These are phyloP conservation scores for Boloria selene DNA, from an alignment of 2,888 invertebrate species.

Conservation along the genomic window DNA sequence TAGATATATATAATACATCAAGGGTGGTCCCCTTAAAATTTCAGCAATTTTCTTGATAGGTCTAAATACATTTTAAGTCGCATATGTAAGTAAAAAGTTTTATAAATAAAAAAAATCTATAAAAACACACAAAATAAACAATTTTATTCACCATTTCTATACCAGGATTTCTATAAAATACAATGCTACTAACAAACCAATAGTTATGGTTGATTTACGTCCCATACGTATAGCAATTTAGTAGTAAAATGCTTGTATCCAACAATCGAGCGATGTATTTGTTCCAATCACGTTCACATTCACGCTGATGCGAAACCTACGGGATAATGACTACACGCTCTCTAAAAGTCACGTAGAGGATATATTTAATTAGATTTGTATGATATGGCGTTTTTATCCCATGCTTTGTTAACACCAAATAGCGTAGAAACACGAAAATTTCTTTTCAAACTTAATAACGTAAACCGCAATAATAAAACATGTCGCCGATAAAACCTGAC, in stretches of 20 bases:
- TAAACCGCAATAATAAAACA: background rate
- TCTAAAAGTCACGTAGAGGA: slow-evolving; percentile 65
- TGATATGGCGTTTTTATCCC: slow-evolving; percentile 16
- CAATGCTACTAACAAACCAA: slow-evolving; percentile 1
- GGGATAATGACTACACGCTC: slow-evolving; percentile 55
- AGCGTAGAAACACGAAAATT: background rate
- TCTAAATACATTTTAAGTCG: too few species aligned
- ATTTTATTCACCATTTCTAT: too few species aligned
- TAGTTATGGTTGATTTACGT: slow-evolving; percentile 31
- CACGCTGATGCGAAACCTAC: slow-evolving; percentile 54
- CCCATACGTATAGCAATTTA: slow-evolving; percentile 40
- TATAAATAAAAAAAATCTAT: too few species aligned
- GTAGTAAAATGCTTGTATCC: slow-evolving; percentile 23
- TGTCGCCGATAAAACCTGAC: background rate
- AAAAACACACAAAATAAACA: too few species aligned
- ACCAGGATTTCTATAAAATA: too few species aligned
- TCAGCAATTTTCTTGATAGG: too few species aligned
- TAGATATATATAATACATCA: too few species aligned
- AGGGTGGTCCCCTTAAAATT: too few species aligned
- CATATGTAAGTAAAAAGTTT: too few species aligned
- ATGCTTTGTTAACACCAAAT: slow-evolving; percentile 7
- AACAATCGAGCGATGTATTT: slow-evolving; percentile 45
- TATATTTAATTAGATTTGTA: slow-evolving; percentile 43
- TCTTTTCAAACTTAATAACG: slow-evolving; percentile 1
- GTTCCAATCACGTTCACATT: slow-evolving; percentile 68